Base-by-base conservation (phyloP, 2,113 vertebrate species). In the Marmota flaviventris region DNA sequence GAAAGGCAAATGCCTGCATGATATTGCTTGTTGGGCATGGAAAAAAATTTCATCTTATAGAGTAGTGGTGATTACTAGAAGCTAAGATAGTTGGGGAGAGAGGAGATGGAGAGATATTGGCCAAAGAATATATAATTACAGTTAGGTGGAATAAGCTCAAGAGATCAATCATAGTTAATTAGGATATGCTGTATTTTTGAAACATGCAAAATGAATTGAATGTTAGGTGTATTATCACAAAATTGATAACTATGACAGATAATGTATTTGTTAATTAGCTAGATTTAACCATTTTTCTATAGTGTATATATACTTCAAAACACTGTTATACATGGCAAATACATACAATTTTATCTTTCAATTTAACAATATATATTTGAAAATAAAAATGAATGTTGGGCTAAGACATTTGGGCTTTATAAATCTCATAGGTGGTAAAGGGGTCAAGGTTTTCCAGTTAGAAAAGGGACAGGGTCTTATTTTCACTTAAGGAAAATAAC, bases 401-500 rank as follows among this genome's bases (percentile, higher is more conserved):
- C 20, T 63, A 73, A 65, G 24, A 61, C 25, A 42, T 93, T 51
- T 56, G 53, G 34, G 18, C 18, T 95, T 95, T 8, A 13, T 70
- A n/a, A 70, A 70, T 81, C 29, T 76, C 1, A 0, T 37, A 84
- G 48, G 34, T 18, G 32, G 5, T 32, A 3, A 29, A 45, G 25
- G 32, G 72, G 18, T 89, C n/a, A 45, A 77, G 8, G 1, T 29
- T 95, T 84, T 81, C 48, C 6, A 67, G 42, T 24, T 53, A 75
- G 25, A 39, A 39, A 85, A 34, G 7, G 67, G 63, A 89, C 0
- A 20, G 8, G 8, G 20, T 32, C 61, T 81, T 85, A 53, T 73
- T 94, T 81, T 65, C 48, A 72, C 8, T 39, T 29, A 85, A 94
- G 82, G 34, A 70, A 90, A 89, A 70, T 86, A 83, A 48, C 39